Evolutionary conservation across 2,797 vertebrate genomes (phyloP).

Genomic region (Iguana delicatissima): DNA sequence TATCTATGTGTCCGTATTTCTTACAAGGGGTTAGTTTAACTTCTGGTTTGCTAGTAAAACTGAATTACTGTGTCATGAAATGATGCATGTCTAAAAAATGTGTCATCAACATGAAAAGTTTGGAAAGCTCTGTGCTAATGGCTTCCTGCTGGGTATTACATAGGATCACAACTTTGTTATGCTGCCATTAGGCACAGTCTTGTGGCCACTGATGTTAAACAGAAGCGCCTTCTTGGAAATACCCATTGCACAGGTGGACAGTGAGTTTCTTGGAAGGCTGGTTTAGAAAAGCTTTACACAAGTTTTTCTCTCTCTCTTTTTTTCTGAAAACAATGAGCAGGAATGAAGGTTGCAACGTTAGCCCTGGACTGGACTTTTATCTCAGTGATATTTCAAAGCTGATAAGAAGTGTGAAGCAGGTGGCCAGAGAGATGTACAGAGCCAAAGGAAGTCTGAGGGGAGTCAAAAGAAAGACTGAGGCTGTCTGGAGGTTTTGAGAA

Average conservation of each 20-base stretch:
- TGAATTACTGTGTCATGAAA: too few species aligned
- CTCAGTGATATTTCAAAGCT: conserved; percentile 36
- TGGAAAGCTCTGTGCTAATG: not conserved
- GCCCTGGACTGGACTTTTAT: conserved; percentile 11
- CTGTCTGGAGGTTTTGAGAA: conserved; percentile 40
- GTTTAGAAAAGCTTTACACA: not conserved
- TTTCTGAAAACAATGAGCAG: not conserved
- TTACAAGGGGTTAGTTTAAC: too few species aligned
- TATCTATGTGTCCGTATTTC: too few species aligned
- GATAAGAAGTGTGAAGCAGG: conserved; percentile 30
- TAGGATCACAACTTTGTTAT: not conserved
- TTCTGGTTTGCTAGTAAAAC: too few species aligned
- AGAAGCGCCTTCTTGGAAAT: too few species aligned
- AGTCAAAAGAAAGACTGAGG: conserved; percentile 36
- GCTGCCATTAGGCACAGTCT: not conserved
- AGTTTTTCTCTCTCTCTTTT: not conserved
- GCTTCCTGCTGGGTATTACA: not conserved
- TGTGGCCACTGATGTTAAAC: too few species aligned
- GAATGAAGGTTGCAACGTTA: conserved; percentile 16
- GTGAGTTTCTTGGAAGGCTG: not conserved
- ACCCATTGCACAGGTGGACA: accelerated
- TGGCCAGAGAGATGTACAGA: not conserved
- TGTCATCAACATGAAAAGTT: too few species aligned
- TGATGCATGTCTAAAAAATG: too few species aligned
- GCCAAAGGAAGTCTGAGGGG: conserved; percentile 28